A percentile compares a stretch with the other conserved stretches of the same genome.
These are phyloP conservation scores for Thumatha senex DNA, from an alignment of 2,888 invertebrate species.

Conservation along the genomic window DNA sequence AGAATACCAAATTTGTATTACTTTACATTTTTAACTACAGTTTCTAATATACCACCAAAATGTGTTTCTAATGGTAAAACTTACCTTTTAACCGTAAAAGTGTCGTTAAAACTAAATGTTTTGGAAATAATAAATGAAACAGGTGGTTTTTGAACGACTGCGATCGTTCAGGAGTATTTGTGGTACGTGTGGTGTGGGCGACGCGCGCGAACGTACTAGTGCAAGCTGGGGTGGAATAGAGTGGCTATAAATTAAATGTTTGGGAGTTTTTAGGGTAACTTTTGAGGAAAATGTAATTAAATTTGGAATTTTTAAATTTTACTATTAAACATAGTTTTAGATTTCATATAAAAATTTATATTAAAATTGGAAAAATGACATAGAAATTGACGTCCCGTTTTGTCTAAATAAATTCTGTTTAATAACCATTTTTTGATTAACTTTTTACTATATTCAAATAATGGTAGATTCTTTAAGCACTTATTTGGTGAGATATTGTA, in stretches of 20 bases:
- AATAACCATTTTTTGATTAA: too few relatives aligned
- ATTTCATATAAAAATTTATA: too few relatives aligned
- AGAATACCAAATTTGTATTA: background rate
- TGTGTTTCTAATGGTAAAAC: background rate
- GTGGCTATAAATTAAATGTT: background rate
- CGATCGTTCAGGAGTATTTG: background rate
- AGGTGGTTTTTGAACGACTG: constrained; percentile 4
- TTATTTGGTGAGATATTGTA: too few relatives aligned
- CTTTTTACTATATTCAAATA: too few relatives aligned
- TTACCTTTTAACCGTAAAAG: constrained; percentile 5
- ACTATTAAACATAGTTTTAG: too few relatives aligned
- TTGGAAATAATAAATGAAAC: background rate
- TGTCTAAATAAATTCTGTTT: too few relatives aligned
- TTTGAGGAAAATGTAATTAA: background rate
- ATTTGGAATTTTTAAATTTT: background rate
- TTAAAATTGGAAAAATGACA: too few relatives aligned
- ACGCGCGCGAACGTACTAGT: constrained; percentile 1
- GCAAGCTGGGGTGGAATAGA: background rate
- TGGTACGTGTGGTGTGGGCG: background rate
- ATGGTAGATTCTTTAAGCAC: too few relatives aligned
- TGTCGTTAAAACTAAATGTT: background rate
- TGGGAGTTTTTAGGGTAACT: background rate
- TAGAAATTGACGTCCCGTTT: too few relatives aligned
- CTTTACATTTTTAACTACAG: background rate
- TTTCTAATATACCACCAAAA: background rate